These are phyloP conservation scores for Trissolcus japonicus DNA, from an alignment of 2,888 invertebrate species.

Conservation along the genomic window DNA sequence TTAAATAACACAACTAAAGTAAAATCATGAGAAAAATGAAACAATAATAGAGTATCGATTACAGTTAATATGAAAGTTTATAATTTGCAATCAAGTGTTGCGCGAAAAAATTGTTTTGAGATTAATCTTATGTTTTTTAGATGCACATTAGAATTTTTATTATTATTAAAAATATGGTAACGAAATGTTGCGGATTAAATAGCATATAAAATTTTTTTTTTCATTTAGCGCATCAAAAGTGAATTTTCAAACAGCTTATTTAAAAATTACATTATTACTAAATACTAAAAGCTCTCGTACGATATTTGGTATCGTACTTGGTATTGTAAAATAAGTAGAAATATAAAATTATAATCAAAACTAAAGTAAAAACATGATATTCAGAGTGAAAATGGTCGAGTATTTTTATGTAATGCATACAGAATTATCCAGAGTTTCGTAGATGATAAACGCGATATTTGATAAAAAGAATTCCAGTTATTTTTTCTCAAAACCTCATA, in stretches of 20 bases:
- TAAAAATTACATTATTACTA: constrained; percentile 15
- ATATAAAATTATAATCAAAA: not conserved
- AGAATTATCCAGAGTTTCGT: constrained; percentile 1
- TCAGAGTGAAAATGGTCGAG: constrained; percentile 22
- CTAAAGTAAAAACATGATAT: constrained; percentile 31
- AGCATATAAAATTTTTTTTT: too few relatives aligned
- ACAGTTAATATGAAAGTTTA: not conserved
- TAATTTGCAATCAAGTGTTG: too few relatives aligned
- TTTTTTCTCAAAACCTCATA: too few relatives aligned
- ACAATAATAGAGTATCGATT: not conserved
- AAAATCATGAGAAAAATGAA: not conserved
- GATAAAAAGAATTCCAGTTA: too few relatives aligned
- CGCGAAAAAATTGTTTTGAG: too few relatives aligned
- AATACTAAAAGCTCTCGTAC: constrained; percentile 19
- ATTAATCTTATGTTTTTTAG: too few relatives aligned
- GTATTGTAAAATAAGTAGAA: constrained; percentile 29
- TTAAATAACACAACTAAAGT: not conserved
- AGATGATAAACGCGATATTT: too few relatives aligned
- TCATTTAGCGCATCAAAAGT: too few relatives aligned
- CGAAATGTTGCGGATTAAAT: too few relatives aligned
- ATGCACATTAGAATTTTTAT: too few relatives aligned
- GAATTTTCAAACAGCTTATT: constrained; percentile 20
- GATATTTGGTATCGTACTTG: too few relatives aligned
- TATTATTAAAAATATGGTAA: too few relatives aligned
- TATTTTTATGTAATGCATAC: constrained; percentile 15